Conservation (phyloP, 2,888 invertebrate species). For the Scaptomyza tumidula region DNA sequence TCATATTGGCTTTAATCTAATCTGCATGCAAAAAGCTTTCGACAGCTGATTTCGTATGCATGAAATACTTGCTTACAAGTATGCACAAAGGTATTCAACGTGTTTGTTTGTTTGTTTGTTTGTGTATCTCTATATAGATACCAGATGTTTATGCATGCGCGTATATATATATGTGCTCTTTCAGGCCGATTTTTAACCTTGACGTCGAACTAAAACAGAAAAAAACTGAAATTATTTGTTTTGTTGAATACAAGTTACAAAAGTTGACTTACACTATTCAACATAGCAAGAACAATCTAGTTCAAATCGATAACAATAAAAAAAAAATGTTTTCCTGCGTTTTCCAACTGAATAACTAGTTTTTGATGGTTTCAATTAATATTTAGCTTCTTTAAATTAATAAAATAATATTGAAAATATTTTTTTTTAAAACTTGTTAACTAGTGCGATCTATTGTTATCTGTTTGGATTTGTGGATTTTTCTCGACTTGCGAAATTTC, state of each 20-base stretch:
- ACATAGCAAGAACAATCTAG: conserved; percentile 2
- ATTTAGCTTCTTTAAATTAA: too few species aligned
- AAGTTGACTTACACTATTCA: conserved; percentile 27
- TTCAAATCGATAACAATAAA: too few species aligned
- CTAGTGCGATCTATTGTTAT: conserved; percentile 37
- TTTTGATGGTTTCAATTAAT: too few species aligned
- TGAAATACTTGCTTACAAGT: conserved; percentile 2
- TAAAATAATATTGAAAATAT: background rate
- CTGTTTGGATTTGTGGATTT: conserved; percentile 19
- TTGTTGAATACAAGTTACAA: conserved; percentile 24
- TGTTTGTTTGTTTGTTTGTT: background rate
- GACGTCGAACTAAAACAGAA: conserved; percentile 23
- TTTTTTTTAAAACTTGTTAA: conserved; percentile 3
- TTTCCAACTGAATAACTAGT: too few species aligned
- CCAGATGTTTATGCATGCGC: background rate
- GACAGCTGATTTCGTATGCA: conserved; percentile 17
- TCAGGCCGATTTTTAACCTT: conserved; percentile 55
- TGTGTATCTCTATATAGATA: background rate
- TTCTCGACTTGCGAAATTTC: conserved; percentile 66
- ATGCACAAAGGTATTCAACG: conserved; percentile 18
- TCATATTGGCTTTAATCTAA: conserved; percentile 24
- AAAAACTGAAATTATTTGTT: conserved; percentile 24
- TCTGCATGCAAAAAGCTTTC: conserved; percentile 38
- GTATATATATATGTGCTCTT: conserved; percentile 26
- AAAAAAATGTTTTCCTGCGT: too few species aligned